phyloP scores from a whole-genome alignment of 2,797 vertebrate species.

The Presbytis comata region DNA sequence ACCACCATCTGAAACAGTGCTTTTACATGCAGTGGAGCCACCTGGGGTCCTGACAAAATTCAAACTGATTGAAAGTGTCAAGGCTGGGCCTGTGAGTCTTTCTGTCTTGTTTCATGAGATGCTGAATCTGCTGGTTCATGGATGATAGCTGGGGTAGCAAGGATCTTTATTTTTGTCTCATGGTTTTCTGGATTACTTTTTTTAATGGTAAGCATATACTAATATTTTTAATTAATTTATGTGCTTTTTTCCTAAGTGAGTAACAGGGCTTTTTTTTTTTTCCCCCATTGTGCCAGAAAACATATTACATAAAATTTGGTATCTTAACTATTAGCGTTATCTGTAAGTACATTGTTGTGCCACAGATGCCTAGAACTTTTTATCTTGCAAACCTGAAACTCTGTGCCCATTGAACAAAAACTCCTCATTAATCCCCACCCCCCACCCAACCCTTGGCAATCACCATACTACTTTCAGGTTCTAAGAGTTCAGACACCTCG shows the following conservation, averaged over 20 bases:
- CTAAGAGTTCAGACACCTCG: not conserved
- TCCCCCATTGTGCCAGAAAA: rapidly evolving
- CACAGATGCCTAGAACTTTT: not conserved
- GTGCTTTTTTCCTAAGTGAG: not conserved
- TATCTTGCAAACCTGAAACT: not conserved
- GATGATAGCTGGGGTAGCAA: no score
- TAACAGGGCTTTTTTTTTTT: not conserved
- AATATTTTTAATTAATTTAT: not conserved
- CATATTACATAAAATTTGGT: not conserved
- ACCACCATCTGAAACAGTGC: no score
- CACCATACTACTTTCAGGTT: not conserved
- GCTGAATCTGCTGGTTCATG: no score
- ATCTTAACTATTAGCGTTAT: not conserved
- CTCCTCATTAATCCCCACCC: not conserved
- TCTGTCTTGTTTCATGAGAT: not conserved
- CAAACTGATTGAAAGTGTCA: not conserved
- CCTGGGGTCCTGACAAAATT: not conserved
- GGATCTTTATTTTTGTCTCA: not conserved
- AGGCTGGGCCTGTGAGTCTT: not conserved
- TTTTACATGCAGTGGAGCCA: not conserved
- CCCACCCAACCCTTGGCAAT: not conserved
- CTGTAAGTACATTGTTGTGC: not conserved
- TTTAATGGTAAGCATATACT: no score
- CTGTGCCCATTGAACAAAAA: not conserved
- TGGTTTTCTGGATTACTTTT: not conserved